These are phyloP conservation scores for Ligdia adustata DNA, from an alignment of 2,888 invertebrate genomes.

Conservation along the genomic window DNA sequence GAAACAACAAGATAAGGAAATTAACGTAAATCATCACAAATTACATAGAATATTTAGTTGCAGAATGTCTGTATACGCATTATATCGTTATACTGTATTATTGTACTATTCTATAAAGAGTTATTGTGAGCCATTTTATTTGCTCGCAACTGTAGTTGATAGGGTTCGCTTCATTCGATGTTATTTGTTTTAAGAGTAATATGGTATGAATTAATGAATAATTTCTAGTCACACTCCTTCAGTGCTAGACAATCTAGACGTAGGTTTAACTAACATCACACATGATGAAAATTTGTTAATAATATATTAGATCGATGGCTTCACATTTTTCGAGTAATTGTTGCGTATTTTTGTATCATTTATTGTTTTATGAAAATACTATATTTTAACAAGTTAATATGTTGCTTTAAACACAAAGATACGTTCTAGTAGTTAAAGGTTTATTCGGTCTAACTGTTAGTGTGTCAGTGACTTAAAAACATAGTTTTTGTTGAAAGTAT, in stretches of 20 bases:
- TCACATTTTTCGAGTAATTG: no score
- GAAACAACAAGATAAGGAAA: no score
- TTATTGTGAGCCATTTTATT: constrained; percentile 42
- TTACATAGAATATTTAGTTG: no score
- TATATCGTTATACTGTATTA: constrained; percentile 13
- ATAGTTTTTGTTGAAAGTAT: no score
- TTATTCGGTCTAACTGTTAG: no score
- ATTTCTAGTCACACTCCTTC: constrained; percentile 76
- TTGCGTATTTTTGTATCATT: no score
- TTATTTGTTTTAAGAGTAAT: constrained; percentile 36
- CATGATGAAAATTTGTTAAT: constrained; percentile 24
- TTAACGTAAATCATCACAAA: background rate
- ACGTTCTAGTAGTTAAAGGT: no score
- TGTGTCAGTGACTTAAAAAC: no score
- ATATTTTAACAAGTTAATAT: no score
- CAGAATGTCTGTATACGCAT: background rate
- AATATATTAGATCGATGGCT: no score
- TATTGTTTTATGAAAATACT: no score
- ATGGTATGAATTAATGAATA: constrained; percentile 35
- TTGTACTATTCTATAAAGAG: constrained; percentile 16
- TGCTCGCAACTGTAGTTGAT: constrained; percentile 46
- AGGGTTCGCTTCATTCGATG: constrained; percentile 49
- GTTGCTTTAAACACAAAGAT: no score
- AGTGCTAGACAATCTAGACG: constrained; percentile 56
- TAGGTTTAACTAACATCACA: constrained; percentile 15